A percentile compares a stretch with the other conserved stretches of the same genome.
phyloP scores from a whole-genome alignment of 2,113 vertebrate genomes.

The Sterna hirundo region DNA sequence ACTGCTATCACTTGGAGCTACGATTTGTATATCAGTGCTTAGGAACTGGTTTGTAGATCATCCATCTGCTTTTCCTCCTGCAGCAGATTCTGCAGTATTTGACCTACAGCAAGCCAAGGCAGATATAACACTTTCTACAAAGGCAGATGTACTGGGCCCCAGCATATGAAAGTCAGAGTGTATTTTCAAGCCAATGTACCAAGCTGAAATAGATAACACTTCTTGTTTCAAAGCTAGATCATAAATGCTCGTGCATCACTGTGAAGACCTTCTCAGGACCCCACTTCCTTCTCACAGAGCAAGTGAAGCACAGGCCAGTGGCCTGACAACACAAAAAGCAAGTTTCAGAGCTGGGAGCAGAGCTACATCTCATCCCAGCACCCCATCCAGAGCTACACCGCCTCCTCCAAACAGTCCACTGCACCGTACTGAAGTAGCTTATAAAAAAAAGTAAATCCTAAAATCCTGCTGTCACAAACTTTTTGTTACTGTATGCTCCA shows the following conservation, averaged over 20 bases:
- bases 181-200: not conserved
- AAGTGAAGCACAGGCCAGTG: not conserved
- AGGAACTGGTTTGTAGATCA: not conserved
- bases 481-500: conserved; percentile 5
- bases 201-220: not conserved
- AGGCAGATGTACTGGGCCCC: not conserved
- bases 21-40: not conserved
- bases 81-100: not conserved
- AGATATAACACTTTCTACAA: not conserved
- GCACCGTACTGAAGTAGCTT: not conserved
- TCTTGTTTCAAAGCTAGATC: not conserved
- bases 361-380: not conserved
- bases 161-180: not conserved
- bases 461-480: not conserved
- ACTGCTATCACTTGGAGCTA: not conserved
- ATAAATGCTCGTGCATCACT: not conserved
- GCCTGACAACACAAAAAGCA: not conserved
- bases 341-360: not conserved
- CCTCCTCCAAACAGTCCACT: not conserved
- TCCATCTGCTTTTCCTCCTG: not conserved
- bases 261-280: rapidly evolving
- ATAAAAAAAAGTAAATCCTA: too few relatives aligned
- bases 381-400: not conserved
- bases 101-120: not conserved
- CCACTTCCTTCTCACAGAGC: not conserved